Evolutionary conservation across 2,888 invertebrate species (phyloP), one percentile per base, ranked within the genome.

Genomic region (Ctenicera cuprea): DNA sequence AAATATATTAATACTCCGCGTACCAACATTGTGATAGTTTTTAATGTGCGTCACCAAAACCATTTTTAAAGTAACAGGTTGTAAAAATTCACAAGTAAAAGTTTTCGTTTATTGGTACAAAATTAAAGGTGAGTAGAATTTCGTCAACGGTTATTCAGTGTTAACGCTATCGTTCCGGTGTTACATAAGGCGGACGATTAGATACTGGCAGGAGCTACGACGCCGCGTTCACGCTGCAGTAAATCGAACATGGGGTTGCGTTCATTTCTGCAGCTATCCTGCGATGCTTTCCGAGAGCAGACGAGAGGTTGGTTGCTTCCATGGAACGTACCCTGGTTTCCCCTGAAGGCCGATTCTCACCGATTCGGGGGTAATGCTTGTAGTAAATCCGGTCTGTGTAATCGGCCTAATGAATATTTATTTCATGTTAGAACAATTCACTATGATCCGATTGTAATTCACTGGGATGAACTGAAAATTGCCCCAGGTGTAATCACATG

Each of bases 221-320:
- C 16, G 57, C 73, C 64, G 69, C 69, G 57, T 70, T 71, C 65
- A 65, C 59, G 74, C 43, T 74, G 74, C 74, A 74, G 74, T 52
- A 71, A 67, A 74, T 74, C 74, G 74, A 74, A 74, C 61, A 41
- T 30, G 57, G 70, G 74, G 74, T 62, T 66, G 74, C 63, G 62
- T 74, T 70, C 73, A 59, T 50, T 68, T 61, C 73, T 70, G 74
- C 70, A 70, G 70, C 43, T 67, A 50, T 70, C 54, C 52, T 45
- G 70, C 74, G 70, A 70, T 52, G 54, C 62, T 37, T 54, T 63
- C 61, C 74, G 74, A 74, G 43, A 70, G 57, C 48, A 57, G 38
- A 66, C 74, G 74, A 74, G 50, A 74, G 52, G 57, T 65, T 59
- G 30, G 64, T 30, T 59, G 22, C 54, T 65, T 73, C 52, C 59